Base-by-base conservation (phyloP, 2,888 invertebrate genomes). In the Julus scanicus region DNA sequence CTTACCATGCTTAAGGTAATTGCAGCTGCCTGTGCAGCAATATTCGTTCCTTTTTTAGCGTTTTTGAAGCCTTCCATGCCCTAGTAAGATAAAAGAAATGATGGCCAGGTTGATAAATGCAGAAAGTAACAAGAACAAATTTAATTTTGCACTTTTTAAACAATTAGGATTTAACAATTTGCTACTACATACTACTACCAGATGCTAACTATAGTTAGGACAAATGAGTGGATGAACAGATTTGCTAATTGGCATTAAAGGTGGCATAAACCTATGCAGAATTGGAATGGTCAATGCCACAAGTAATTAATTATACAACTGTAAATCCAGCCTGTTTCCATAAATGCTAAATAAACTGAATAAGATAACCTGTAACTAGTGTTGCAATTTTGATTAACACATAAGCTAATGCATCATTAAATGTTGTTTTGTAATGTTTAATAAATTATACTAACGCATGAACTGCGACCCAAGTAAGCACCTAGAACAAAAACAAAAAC, bases 1-100 rank as follows among this genome's bases (percentile, higher is more conserved):
- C 94, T 93, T 93, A 97, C 97, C 89, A 93, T 93, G 90, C 96
- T 95, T 90, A 98, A 93, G 89, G 94, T 95, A 88, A 98, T 95
- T 40, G 97, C 98, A 40, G 98, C 97, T 15, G 98, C 96, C 93
- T 99, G 98, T 1, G 98, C 99, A 71, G 99, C 99, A 91, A 99
- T 96, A 92, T 98, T 98, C 5, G 99, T 99, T 89, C 98, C 98
- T 92, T 99, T 99, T 90, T 96, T 95, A 0, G 98, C 95, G 92
- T 98, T 97, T 93, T 97, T 98, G 91, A 98, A 99, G 49, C 89
- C 89, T 88, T 89, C 89, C 39, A 86, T 20, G 39, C 89, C 89
- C 89, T 89, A 44, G 1, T n/a, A 88, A 88, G 40, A 13, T 8
- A 88, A 88, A 80, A 11, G 2, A 71, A 71, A 80, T 20, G 4